Evolutionary conservation across 1,140 invertebrate genomes (phyloP), one percentile per base, ranked within the genome.

Genomic region (Lysiphlebus fabarum): DNA sequence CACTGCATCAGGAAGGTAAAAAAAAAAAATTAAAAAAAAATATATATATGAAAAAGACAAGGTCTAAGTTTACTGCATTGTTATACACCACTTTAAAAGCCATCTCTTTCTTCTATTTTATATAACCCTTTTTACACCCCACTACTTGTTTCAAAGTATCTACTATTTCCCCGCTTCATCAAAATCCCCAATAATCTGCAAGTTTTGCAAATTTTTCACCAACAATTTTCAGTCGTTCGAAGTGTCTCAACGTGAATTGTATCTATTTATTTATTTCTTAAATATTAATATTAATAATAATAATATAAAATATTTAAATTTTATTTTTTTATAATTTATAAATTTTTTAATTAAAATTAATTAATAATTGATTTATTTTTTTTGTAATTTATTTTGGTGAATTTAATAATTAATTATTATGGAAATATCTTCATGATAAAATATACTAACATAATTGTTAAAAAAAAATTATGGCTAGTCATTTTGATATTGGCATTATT

Each of bases 171-270:
- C 61, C 51, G 40, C 54, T 53, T 43, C 51, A 45, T 59, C 37
- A 34, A 44, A 45, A 47, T 48, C 47, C 40, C 26, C 48, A 38
- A 14, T 55, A 58, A 57, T 76, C 70, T 74, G 76, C 76, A 77
- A 71, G 69, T 76, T 76, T 68, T 67, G 72, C 76, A 76, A 74
- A 77, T 73, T 77, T 72, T 69, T 72, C 67, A 70, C 70, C 71
- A 69, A 64, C 59, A 72, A 68, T 70, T 66, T n/a, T 73, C 73
- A 78, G 76, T 78, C 70, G 70, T 65, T 68, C 65, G 67, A 67
- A 65, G 69, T 65, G 67, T 65, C 70, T 71, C 66, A 37, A 67
- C 64, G 67, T 64, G 65, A 67, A 64, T 43, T 41, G 50, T 40
- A 50, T 50, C 54, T 53, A 37, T 53, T n/a, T 33, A n/a, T 14